Evolutionary conservation across 2,797 vertebrate species (phyloP).

Genomic region (Poeciliopsis gracilis): DNA sequence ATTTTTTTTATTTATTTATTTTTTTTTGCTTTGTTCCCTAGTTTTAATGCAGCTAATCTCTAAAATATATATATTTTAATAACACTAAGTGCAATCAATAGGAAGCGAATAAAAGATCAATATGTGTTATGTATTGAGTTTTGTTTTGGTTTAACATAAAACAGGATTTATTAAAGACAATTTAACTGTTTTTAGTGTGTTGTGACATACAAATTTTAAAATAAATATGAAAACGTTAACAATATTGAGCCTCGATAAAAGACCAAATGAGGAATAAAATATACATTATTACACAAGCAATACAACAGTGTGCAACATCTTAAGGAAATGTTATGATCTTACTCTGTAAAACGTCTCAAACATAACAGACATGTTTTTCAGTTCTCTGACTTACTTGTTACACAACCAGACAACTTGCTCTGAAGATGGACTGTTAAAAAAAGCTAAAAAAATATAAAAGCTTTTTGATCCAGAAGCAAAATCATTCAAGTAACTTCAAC

Average conservation of each 20-base stretch:
- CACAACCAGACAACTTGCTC: neutral
- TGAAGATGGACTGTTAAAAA: no score
- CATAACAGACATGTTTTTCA: neutral
- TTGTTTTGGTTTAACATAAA: neutral
- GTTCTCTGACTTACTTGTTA: neutral
- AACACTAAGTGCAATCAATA: neutral
- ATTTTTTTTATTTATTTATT: neutral
- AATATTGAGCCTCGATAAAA: neutral
- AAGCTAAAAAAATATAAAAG: neutral
- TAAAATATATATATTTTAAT: neutral
- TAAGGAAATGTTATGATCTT: neutral
- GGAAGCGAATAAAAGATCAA: neutral
- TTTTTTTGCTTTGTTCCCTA: neutral
- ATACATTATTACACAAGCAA: neutral
- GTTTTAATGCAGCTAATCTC: neutral
- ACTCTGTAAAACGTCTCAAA: neutral
- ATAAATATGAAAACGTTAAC: neutral
- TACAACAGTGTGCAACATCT: neutral
- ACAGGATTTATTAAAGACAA: neutral
- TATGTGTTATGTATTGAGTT: neutral
- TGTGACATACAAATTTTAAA: neutral
- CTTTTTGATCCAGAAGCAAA: constrained; percentile 8
- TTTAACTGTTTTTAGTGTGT: neutral
- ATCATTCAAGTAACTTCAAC: neutral
- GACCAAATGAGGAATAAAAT: neutral